phyloP scores from a whole-genome alignment of 2,888 invertebrate species.

The Spatulosminthurus flaviceps region DNA sequence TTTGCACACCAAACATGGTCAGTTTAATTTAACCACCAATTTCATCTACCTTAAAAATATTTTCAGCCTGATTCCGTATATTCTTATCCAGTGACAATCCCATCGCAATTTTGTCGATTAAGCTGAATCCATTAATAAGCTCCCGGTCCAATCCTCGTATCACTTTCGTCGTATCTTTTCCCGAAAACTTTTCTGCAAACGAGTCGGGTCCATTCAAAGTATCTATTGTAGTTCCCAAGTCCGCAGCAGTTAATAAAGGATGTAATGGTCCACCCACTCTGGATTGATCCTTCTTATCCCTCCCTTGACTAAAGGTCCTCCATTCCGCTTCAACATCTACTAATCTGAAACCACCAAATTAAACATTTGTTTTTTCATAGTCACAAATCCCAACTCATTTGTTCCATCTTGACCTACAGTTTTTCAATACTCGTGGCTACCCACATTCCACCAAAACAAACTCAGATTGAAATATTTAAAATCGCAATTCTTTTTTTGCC shows the following conservation, averaged over 20 bases:
- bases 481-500: no score
- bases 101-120: neutral
- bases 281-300: constrained; percentile 1
- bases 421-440: no score
- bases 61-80: neutral
- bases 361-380: no score
- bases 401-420: no score
- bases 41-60: neutral
- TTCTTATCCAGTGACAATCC: neutral
- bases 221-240: neutral
- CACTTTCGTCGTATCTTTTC: neutral
- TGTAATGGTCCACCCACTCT: neutral
- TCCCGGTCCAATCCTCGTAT: neutral
- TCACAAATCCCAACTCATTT: no score
- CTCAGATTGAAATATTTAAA: no score
- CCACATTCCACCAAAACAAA: no score
- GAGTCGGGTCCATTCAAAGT: neutral
- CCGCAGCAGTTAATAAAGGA: neutral
- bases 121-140: neutral
- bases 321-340: constrained; percentile 5
- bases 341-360: neutral
- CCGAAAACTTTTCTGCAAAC: neutral
- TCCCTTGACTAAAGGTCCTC: neutral
- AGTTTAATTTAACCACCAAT: no score
- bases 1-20: no score